These are phyloP conservation scores for Galeopsomyia nigrocyanea DNA, from an alignment of 2,888 invertebrate species.

Conservation along the genomic window DNA sequence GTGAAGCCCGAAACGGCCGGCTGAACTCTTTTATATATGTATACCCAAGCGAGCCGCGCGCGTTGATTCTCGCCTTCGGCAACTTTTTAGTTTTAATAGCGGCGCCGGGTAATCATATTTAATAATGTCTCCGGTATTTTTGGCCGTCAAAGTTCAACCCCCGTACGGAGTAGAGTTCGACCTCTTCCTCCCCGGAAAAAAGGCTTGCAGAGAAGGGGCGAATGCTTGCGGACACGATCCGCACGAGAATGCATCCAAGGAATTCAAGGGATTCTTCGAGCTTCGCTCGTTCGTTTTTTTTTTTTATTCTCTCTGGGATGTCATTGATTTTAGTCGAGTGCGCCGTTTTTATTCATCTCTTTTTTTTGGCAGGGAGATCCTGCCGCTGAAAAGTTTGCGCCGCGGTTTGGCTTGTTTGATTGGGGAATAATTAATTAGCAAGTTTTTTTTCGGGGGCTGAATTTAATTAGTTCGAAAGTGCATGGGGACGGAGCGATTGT, in stretches of 20 bases:
- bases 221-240: not conserved
- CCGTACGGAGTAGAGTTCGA: constrained; percentile 38
- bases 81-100: constrained; percentile 58
- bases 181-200: constrained; percentile 19
- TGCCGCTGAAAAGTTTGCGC: not conserved
- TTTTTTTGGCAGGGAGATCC: constrained; percentile 26
- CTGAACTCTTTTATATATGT: constrained; percentile 54
- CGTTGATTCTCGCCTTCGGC: constrained; percentile 43
- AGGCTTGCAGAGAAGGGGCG: not conserved
- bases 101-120: constrained; percentile 65
- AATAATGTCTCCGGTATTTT: constrained; percentile 67
- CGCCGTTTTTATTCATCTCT: not conserved
- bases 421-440: constrained; percentile 20
- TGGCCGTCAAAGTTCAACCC: constrained; percentile 60
- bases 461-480: no score
- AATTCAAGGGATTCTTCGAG: constrained; percentile 14
- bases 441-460: constrained; percentile 9
- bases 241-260: constrained; percentile 40
- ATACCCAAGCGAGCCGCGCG: constrained; percentile 3
- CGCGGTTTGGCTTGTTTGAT: constrained; percentile 4
- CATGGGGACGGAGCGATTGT: no score
- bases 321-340: constrained; percentile 1
- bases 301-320: not conserved
- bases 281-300: constrained; percentile 6
- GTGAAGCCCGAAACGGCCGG: constrained; percentile 58